A percentile compares a stretch with the other conserved stretches of the same genome.
phyloP scores from a whole-genome alignment of 2,797 vertebrate genomes.

The Enteromius viviparus region DNA sequence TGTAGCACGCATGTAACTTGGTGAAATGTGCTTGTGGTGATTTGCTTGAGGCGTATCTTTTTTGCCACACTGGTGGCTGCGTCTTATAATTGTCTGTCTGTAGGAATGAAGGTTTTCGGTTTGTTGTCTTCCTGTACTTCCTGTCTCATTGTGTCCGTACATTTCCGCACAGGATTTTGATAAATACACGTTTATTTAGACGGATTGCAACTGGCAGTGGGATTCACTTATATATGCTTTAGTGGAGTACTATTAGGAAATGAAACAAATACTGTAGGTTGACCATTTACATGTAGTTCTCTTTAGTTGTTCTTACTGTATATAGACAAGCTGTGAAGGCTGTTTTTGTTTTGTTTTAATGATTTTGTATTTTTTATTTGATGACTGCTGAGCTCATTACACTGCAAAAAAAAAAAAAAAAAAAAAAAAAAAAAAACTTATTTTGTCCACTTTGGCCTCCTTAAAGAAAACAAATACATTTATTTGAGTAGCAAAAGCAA shows the following conservation, averaged over 20 bases:
- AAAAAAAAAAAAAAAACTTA: background rate
- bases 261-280: background rate
- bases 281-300: background rate
- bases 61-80: constrained; percentile 57
- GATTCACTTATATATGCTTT: background rate
- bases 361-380: background rate
- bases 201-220: background rate
- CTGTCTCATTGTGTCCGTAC: constrained; percentile 60
- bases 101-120: constrained; percentile 53
- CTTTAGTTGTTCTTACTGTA: background rate
- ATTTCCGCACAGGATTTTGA: constrained; percentile 29
- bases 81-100: constrained; percentile 57
- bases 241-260: constrained; percentile 2
- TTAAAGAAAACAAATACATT: background rate
- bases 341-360: constrained; percentile 11
- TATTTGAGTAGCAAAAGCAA: background rate
- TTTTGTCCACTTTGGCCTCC: background rate
- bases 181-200: background rate
- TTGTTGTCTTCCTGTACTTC: constrained; percentile 61
- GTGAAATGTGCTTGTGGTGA: constrained; percentile 74
- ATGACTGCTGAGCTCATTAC: background rate
- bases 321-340: background rate
- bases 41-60: constrained; percentile 58
- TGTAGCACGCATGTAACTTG: constrained; percentile 72
- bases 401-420: background rate